phyloP scores from a whole-genome alignment of 2,113 vertebrate genomes.

The Sceloporus tristichus region DNA sequence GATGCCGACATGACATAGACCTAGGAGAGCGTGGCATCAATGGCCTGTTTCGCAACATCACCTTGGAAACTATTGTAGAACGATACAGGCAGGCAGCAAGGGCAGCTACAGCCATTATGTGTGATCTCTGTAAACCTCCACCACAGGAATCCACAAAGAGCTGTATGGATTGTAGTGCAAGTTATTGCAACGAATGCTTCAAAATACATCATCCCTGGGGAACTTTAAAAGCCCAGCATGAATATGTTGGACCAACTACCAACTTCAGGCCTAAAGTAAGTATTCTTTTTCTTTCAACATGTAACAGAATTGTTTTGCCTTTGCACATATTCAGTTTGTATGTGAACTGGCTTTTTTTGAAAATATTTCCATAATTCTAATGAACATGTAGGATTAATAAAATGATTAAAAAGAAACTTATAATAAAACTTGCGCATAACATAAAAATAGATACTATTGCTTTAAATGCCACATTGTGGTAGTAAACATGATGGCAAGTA shows the following conservation, averaged over 20 bases:
- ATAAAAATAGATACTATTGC: too few species aligned
- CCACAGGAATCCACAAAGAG: slow-evolving; percentile 96
- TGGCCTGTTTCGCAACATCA: slow-evolving; percentile 96
- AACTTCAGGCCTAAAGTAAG: slow-evolving; percentile 95
- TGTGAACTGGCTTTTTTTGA: not conserved
- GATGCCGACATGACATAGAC: slow-evolving; percentile 93
- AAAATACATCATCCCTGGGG: slow-evolving; percentile 97
- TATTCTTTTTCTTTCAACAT: not conserved
- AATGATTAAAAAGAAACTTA: too few species aligned
- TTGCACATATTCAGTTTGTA: not conserved
- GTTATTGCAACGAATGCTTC: slow-evolving; percentile 97
- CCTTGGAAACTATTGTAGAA: slow-evolving; percentile 96
- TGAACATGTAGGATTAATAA: too few species aligned
- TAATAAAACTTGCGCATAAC: too few species aligned
- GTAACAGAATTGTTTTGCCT: not conserved
- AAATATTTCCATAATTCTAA: too few species aligned
- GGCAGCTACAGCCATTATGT: slow-evolving; percentile 94
- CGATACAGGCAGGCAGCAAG: slow-evolving; percentile 94
- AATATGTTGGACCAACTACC: slow-evolving; percentile 95
- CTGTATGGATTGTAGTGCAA: slow-evolving; percentile 97
- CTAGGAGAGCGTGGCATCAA: slow-evolving; percentile 96
- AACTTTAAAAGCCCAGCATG: slow-evolving; percentile 93
- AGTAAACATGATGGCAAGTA: too few species aligned
- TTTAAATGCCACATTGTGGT: too few species aligned
- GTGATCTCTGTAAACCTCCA: slow-evolving; percentile 94